Percentiles rank a stretch among this genome's conserved stretches.
Conservation (phyloP, 2,888 invertebrate genomes). For the Cantharis flavilabris region DNA sequence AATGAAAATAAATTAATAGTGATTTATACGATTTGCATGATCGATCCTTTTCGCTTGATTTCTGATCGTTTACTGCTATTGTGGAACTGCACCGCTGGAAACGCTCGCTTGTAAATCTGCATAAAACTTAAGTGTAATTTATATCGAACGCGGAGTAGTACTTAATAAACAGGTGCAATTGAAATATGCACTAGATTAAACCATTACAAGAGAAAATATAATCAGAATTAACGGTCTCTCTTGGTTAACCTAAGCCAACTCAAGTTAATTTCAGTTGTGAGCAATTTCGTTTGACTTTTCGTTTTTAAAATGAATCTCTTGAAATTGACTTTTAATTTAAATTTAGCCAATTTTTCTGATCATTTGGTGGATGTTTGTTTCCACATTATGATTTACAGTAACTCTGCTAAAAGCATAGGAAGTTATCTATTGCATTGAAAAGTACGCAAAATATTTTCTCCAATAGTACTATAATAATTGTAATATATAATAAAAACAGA, state of each 20-base stretch:
- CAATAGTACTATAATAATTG: too few relatives aligned
- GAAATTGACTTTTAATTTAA: background rate
- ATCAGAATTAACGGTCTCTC: background rate
- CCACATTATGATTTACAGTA: too few relatives aligned
- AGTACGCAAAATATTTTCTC: too few relatives aligned
- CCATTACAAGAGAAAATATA: background rate
- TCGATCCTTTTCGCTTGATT: slow-evolving; percentile 10
- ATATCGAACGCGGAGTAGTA: slow-evolving; percentile 5
- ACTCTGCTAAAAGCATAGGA: too few relatives aligned
- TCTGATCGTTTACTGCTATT: slow-evolving; percentile 16
- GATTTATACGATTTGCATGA: slow-evolving; percentile 13
- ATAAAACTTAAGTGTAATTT: slow-evolving; percentile 9
- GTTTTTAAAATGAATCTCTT: background rate
- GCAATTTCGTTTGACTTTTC: background rate
- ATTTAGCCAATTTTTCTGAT: too few relatives aligned
- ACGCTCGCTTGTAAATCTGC: slow-evolving; percentile 2
- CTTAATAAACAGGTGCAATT: slow-evolving; percentile 13
- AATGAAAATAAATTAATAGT: slow-evolving; percentile 11
- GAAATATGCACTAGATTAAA: background rate
- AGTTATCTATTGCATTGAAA: too few relatives aligned
- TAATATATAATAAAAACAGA: too few relatives aligned
- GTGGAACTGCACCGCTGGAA: slow-evolving; percentile 13
- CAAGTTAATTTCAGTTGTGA: background rate
- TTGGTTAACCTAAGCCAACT: background rate
- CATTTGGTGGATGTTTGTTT: too few relatives aligned